Evolutionary conservation across 2,888 invertebrate species (phyloP).

Genomic region (Loripinus fragilis): DNA sequence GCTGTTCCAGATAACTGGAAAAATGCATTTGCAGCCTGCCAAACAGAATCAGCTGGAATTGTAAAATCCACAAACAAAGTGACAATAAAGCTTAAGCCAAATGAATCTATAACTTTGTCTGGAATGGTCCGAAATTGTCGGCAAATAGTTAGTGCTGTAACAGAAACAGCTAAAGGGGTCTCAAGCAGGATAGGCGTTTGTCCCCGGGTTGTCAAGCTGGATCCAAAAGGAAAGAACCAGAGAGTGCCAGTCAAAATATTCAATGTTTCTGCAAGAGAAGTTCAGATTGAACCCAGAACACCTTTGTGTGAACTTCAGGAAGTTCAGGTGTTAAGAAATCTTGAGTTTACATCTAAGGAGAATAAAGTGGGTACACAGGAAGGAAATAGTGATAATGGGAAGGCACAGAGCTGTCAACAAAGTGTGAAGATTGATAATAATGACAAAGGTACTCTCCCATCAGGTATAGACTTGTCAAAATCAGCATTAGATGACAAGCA

Average conservation of each 20-base stretch:
- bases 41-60: not conserved
- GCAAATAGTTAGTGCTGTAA: not conserved
- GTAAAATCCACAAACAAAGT: not conserved
- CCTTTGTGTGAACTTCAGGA: constrained; percentile 8
- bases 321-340: not conserved
- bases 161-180: not conserved
- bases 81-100: not conserved
- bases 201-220: not conserved
- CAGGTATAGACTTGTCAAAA: not conserved
- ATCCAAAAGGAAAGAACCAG: not conserved
- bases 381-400: too few relatives aligned
- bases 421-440: not conserved
- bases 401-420: not conserved
- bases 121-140: not conserved
- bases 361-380: too few relatives aligned
- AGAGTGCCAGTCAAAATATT: not conserved
- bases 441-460: not conserved
- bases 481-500: not conserved
- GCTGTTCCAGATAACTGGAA: not conserved
- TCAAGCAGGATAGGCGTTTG: constrained; percentile 6
- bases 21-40: not conserved
- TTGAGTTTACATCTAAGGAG: too few relatives aligned
- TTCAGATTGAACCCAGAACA: not conserved
- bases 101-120: not conserved
- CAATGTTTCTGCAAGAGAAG: not conserved